These are phyloP conservation scores for Etheostoma cragini DNA, from an alignment of 2,113 vertebrate species.

Conservation along the genomic window DNA sequence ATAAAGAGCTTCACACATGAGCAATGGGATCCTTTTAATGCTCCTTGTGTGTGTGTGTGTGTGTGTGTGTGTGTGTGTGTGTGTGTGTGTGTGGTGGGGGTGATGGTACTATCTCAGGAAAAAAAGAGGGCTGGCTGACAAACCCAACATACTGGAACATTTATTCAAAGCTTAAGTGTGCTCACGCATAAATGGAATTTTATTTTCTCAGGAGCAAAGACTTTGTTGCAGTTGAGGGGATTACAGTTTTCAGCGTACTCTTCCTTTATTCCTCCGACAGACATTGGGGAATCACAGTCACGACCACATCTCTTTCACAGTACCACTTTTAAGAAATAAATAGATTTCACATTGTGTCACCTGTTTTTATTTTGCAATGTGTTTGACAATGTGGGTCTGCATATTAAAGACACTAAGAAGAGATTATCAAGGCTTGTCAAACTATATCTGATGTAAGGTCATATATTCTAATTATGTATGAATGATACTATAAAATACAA, in stretches of 20 bases:
- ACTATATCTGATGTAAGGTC: neutral
- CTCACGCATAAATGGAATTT: neutral
- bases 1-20: slow-evolving; percentile 54
- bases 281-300: neutral
- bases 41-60: neutral
- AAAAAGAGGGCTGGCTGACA: slow-evolving; percentile 17
- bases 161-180: slow-evolving; percentile 39
- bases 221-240: slow-evolving; percentile 15
- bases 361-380: neutral
- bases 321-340: neutral
- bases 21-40: slow-evolving; percentile 30
- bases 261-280: slow-evolving; percentile 19
- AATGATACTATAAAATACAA: neutral
- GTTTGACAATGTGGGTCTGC: neutral
- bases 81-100: neutral
- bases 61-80: slow-evolving; percentile 12
- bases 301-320: neutral
- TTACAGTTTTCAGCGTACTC: neutral
- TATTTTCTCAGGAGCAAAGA: slow-evolving; percentile 25
- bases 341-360: too few relatives aligned
- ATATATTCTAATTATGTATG: neutral
- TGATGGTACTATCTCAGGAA: neutral
- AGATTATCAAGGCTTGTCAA: neutral
- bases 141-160: slow-evolving; percentile 39
- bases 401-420: neutral